Evolutionary conservation across 2,797 vertebrate genomes (phyloP).

Genomic region (Paguma larvata): DNA sequence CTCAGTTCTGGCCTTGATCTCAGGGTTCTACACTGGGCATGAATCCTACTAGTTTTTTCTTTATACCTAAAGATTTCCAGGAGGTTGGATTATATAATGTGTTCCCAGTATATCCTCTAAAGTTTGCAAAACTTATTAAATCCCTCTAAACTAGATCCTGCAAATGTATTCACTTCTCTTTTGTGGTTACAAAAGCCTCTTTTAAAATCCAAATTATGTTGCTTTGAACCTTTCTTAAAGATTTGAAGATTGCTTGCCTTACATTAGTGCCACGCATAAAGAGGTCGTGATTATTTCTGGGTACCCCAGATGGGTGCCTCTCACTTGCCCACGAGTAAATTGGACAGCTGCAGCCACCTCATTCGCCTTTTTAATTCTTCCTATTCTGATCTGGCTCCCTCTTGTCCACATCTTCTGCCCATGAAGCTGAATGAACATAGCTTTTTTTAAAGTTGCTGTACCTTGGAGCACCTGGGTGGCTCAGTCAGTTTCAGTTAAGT

Average conservation of each 20-base stretch:
- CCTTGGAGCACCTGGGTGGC: too few relatives aligned
- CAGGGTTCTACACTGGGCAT: too few relatives aligned
- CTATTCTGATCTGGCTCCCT: background rate
- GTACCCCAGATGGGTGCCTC: background rate
- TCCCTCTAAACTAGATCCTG: background rate
- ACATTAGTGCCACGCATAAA: background rate
- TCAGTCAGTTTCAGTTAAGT: too few relatives aligned
- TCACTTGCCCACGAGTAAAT: background rate
- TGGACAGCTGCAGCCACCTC: background rate
- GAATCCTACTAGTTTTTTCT: background rate
- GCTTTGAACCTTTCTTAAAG: background rate
- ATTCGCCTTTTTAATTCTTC: background rate
- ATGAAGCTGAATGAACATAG: background rate
- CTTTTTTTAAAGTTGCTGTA: background rate
- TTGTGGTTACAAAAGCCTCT: too few relatives aligned
- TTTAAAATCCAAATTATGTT: background rate
- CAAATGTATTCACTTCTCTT: background rate
- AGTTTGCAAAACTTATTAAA: slow-evolving; percentile 34
- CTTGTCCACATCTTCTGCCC: background rate
- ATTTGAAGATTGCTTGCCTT: background rate
- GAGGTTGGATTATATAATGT: background rate
- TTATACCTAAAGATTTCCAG: background rate
- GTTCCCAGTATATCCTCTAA: background rate
- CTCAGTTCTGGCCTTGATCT: too few relatives aligned
- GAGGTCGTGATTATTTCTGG: background rate